Base-by-base conservation (phyloP, 2,113 vertebrate genomes). In the Pimephales promelas region DNA sequence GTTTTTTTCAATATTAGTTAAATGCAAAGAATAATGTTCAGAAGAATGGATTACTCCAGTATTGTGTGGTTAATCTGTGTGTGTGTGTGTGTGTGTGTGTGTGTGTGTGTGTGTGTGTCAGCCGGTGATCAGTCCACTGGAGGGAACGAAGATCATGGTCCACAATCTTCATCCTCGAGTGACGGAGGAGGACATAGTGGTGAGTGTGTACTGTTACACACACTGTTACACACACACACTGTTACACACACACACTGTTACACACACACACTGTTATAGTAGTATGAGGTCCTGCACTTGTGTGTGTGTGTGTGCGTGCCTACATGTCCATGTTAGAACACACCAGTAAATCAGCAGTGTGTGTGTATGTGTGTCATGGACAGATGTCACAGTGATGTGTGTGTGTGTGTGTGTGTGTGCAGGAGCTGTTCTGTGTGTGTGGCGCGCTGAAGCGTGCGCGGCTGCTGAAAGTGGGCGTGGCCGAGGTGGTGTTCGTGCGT, bases 391-490 rank as follows among this genome's bases (percentile, higher is more conserved):
- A 40, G 36, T 40, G 8, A 8, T 49, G 52, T 40, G 31, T 87
- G 68, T 49, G 2, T 66, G 52, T 49, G 52, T 40, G 31, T 87
- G 68, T 49, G 2, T 66, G 52, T 79, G 16, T 16, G 36, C 88
- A 99, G 98, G 98, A 99, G 88, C 92, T 99, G 61, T 99, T 99
- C 92, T 99, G 98, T 90, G 98, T 98, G 34, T 99, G 97, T 5
- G 98, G 98, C 0, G 98, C 98, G 59, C 93, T 99, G 89, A 99
- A 99, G 87, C 93, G 98, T 89, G 97, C 98, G 2, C 94, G 97
- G 3, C 93, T 99, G 85, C 93, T 97, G 68, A 97, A 96, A 76
- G 95, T 96, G 16, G 98, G 98, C 5, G 94, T 98, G n/a, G 98
- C 97, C 7, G 98, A 99, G 85, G 98, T 99, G 40, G 98, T 99